Conservation (phyloP, 2,113 vertebrate genomes). For the Notiomystis cincta region DNA sequence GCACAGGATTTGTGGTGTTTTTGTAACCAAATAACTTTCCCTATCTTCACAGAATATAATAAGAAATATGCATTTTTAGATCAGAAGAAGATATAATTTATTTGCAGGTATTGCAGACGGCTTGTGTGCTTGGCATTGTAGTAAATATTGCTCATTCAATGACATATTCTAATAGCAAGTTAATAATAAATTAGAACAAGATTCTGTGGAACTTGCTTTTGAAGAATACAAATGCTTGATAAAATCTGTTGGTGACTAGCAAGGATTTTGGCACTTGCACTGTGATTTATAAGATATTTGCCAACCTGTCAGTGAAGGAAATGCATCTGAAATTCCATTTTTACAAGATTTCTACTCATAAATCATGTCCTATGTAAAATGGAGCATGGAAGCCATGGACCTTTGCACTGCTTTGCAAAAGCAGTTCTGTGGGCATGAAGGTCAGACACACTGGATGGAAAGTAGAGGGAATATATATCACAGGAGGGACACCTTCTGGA, state of each 20-base stretch:
- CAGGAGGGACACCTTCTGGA: neutral
- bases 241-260: neutral
- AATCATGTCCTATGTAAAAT: neutral
- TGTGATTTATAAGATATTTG: conserved; percentile 18
- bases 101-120: neutral
- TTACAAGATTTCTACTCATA: neutral
- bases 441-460: neutral
- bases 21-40: neutral
- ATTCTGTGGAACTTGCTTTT: neutral
- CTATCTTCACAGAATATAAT: neutral
- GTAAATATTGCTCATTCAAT: neutral
- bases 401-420: neutral
- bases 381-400: neutral
- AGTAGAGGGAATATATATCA: neutral
- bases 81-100: neutral
- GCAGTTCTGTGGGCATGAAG: neutral
- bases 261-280: neutral
- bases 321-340: neutral
- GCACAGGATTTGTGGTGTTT: neutral
- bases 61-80: neutral
- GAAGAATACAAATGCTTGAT: neutral
- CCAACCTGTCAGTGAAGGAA: neutral
- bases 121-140: neutral
- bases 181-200: conserved; percentile 38
- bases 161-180: neutral